Conservation (phyloP, 2,797 vertebrate genomes). For the Tarsius wallacei region DNA sequence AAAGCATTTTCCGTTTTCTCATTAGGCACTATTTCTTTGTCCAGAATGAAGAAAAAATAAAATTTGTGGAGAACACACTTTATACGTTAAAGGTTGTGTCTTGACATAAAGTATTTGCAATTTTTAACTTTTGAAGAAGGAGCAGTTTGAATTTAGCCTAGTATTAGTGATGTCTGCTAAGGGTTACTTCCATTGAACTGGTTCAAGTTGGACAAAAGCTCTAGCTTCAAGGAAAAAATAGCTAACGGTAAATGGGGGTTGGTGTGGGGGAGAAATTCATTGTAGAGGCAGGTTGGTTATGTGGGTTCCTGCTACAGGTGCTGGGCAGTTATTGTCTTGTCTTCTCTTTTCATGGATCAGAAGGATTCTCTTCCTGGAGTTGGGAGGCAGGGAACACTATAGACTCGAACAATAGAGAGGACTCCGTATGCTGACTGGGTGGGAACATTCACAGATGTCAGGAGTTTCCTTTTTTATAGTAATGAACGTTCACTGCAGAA, state of each 20-base stretch:
- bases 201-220: slow-evolving; percentile 33
- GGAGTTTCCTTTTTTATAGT: neutral
- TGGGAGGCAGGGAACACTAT: neutral
- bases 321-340: neutral
- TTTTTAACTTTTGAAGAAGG: slow-evolving; percentile 48
- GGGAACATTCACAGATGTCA: neutral
- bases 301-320: neutral
- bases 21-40: slow-evolving; percentile 50
- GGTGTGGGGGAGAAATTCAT: neutral
- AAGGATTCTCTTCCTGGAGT: neutral
- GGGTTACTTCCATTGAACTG: slow-evolving; percentile 30
- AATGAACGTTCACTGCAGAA: neutral
- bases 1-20: slow-evolving; percentile 33
- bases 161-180: slow-evolving; percentile 23
- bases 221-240: neutral
- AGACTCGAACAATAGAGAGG: neutral
- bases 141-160: slow-evolving; percentile 38
- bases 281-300: neutral
- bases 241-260: neutral
- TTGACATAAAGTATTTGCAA: neutral
- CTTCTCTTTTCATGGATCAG: neutral
- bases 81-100: slow-evolving; percentile 32
- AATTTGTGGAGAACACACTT: neutral
- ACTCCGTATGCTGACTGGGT: neutral
- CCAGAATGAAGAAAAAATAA: neutral